Base-by-base conservation (phyloP, 2,797 vertebrate genomes). In the Streptopelia turtur region DNA sequence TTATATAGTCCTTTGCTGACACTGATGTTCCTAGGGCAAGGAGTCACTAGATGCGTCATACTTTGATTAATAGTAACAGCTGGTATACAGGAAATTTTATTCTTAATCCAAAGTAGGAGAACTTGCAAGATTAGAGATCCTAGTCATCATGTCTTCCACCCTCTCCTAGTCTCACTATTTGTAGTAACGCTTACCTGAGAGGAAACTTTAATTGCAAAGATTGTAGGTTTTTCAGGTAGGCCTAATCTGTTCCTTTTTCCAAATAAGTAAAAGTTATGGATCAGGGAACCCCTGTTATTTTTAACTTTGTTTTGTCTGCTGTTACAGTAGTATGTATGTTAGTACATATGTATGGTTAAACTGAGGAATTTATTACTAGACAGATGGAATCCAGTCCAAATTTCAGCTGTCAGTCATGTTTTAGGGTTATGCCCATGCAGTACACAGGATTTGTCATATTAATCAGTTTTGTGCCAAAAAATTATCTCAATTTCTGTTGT, bases 311-410 rank as follows among this genome's bases (percentile, higher is more conserved):
- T 74, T 61, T 50, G 41, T 23, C 9, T 78, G 5, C n/a, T 80
- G 0, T 47, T 93, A 41, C 22, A 74, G 10, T 60, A 53, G 13
- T 28, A 27, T 33, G 4, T 5, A 0, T 41, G 10, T 27, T n/a
- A 33, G 21, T 50, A 6, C 7, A 8, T 66, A 49, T 47, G 12
- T 64, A 50, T 22, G 33, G 17, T 21, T 83, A 49, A 63, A 41
- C 17, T 31, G 35, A 33, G 16, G 41, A 65, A 60, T 50, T 72
- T 64, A 64, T 79, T 75, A 9, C 13, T 59, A 31, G 35, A 7
- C 13, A 79, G 56, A 14, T 79, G 23, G 6, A 60, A 65, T 65
- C 12, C 13, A 41, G 25, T 68, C 33, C n/a, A 35, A 0, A 83
- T 55, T 80, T 65, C 31, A 60, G 15, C 21, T 60, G 33, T 59